phyloP scores from a whole-genome alignment of 2,797 vertebrate genomes.

The Sylvilagus floridanus region DNA sequence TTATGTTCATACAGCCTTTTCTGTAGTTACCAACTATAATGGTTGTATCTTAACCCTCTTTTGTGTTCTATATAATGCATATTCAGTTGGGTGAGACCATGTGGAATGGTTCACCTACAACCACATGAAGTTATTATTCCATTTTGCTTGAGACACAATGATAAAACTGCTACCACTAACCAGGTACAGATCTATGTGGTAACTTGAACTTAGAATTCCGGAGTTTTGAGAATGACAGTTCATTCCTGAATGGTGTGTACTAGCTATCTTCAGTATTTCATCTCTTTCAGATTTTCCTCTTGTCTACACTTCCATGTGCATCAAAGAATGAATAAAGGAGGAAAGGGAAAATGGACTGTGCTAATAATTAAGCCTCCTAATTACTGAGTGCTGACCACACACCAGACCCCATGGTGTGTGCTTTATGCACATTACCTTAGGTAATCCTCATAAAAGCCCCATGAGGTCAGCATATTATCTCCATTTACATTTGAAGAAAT shows the following conservation, averaged over 20 bases:
- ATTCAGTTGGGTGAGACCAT: neutral
- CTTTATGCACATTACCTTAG: constrained; percentile 3
- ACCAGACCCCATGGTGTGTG: neutral
- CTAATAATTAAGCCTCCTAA: constrained; percentile 60
- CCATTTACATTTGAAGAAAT: constrained; percentile 56
- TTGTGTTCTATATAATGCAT: neutral
- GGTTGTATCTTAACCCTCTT: neutral
- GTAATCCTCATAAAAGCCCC: constrained; percentile 32
- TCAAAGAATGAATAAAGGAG: constrained; percentile 19
- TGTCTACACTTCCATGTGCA: neutral
- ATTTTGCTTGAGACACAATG: neutral
- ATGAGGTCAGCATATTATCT: constrained; percentile 39
- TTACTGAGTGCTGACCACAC: constrained; percentile 34
- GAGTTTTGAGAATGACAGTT: constrained; percentile 43
- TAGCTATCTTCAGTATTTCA: neutral
- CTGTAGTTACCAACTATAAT: neutral
- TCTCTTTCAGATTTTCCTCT: constrained; percentile 41
- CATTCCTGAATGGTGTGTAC: neutral
- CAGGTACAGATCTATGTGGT: neutral
- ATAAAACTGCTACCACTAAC: neutral
- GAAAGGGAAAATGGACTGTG: neutral
- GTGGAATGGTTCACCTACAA: neutral
- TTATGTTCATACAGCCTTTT: neutral
- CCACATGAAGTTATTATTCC: neutral
- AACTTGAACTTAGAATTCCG: constrained; percentile 13